Evolutionary conservation across 1,140 invertebrate genomes (phyloP), one percentile per base, ranked within the genome.

Genomic region (Platorchestia sp.): DNA sequence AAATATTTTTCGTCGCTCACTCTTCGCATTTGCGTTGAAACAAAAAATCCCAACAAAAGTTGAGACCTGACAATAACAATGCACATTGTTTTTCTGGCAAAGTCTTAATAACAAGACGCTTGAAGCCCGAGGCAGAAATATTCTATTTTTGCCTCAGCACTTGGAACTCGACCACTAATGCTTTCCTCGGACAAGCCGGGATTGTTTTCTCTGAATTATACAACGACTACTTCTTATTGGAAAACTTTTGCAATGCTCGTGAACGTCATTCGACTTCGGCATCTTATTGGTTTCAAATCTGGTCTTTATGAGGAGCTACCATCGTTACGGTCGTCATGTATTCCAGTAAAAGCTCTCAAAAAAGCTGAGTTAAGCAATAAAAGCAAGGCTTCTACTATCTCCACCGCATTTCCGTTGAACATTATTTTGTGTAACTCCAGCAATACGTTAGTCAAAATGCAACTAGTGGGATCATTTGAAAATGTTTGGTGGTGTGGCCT

Each of bases 261-360:
- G 87, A 89, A 89, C 87, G 87, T 89, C 87, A 89, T 89, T 89
- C 87, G 87, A 89, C 87, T 89, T 89, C 14, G 87, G 87, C 10
- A 42, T 89, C 41, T 89, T 89, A 89, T 89, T 89, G 87, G 42
- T 89, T 89, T 42, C 87, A 44, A 44, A 89, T 89, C 43, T 41
- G 87, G 43, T 89, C 43, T 89, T 89, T 44, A 89, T 89, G 87
- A 75, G 59, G 27, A 75, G 59, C 59, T 75, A 75, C 59, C 59
- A 75, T 19, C 59, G 59, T 75, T 75, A 75, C 59, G 59, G 59
- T 75, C 59, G 59, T 75, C 59, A 75, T 75, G 59, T 75, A 75
- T 75, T 75, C 59, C 59, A 75, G 59, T 75, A 75, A 75, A 75
- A 75, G 59, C 59, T 75, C 59, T 75, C 59, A 36, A 75, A 75